Conservation (phyloP, 2,888 invertebrate genomes). For the Proisotoma minuta region DNA sequence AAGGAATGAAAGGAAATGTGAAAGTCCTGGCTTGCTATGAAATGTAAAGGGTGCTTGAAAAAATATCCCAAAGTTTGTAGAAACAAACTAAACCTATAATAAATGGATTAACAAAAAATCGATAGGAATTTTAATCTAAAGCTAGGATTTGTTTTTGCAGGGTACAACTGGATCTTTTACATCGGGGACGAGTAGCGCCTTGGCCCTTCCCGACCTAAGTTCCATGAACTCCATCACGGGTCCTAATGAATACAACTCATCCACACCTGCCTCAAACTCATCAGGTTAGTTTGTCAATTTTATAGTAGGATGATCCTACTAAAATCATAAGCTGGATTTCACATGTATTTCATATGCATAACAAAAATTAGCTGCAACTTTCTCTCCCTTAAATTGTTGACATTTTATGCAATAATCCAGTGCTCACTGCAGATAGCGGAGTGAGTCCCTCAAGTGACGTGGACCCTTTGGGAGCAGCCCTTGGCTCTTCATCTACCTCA, state of each 20-base stretch:
- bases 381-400: too few relatives aligned
- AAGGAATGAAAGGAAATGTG: not conserved
- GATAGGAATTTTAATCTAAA: not conserved
- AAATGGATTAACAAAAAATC: too few relatives aligned
- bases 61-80: too few relatives aligned
- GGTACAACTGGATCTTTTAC: slow-evolving; percentile 40
- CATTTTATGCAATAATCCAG: too few relatives aligned
- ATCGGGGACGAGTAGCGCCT: slow-evolving; percentile 32
- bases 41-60: too few relatives aligned
- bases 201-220: slow-evolving; percentile 41
- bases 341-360: too few relatives aligned
- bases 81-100: too few relatives aligned
- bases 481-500: too few relatives aligned
- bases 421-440: slow-evolving; percentile 45
- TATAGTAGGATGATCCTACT: too few relatives aligned
- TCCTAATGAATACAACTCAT: slow-evolving; percentile 40
- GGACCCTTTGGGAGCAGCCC: slow-evolving; percentile 46
- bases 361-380: too few relatives aligned
- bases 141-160: slow-evolving; percentile 16
- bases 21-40: not conserved
- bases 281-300: too few relatives aligned
- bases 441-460: slow-evolving; percentile 45
- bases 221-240: slow-evolving; percentile 44
- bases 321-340: too few relatives aligned
- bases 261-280: slow-evolving; percentile 45